These are phyloP conservation scores for Cylas formicarius DNA, from an alignment of 1,140 invertebrate species.

Conservation along the genomic window DNA sequence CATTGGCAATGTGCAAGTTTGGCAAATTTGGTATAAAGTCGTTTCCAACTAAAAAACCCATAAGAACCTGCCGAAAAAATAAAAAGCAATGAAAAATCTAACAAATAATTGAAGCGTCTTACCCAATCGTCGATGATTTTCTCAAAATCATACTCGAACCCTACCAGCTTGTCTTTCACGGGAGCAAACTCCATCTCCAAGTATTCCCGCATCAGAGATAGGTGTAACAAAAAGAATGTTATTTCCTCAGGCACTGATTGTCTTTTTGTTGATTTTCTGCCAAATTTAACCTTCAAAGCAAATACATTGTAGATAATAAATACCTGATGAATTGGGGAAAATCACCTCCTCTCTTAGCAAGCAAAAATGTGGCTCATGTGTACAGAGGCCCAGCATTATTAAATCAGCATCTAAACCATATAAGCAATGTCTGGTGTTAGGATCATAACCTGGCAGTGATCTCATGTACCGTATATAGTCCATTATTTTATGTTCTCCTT, in stretches of 20 bases:
- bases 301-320: slow-evolving; percentile 7
- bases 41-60: slow-evolving; percentile 95
- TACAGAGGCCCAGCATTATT: slow-evolving; percentile 88
- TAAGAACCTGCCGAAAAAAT: slow-evolving; percentile 61
- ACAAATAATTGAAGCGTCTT: too few species aligned
- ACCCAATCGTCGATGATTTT: slow-evolving; percentile 67
- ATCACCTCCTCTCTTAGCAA: slow-evolving; percentile 82
- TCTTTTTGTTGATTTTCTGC: slow-evolving; percentile 50
- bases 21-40: slow-evolving; percentile 96
- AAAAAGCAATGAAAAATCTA: slow-evolving; percentile 1
- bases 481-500: slow-evolving; percentile 99
- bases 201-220: slow-evolving; percentile 88
- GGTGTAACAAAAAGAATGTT: slow-evolving; percentile 86
- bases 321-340: background rate
- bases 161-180: slow-evolving; percentile 57
- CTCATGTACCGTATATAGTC: slow-evolving; percentile 89
- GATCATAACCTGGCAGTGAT: slow-evolving; percentile 73
- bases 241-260: slow-evolving; percentile 73
- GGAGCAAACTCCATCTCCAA: slow-evolving; percentile 83
- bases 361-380: slow-evolving; percentile 91
- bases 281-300: slow-evolving; percentile 58
- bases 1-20: slow-evolving; percentile 85
- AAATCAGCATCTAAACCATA: slow-evolving; percentile 96
- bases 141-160: slow-evolving; percentile 74
- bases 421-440: slow-evolving; percentile 86